Base-by-base conservation (phyloP, 2,888 invertebrate genomes). In the Plagodis dolabraria region DNA sequence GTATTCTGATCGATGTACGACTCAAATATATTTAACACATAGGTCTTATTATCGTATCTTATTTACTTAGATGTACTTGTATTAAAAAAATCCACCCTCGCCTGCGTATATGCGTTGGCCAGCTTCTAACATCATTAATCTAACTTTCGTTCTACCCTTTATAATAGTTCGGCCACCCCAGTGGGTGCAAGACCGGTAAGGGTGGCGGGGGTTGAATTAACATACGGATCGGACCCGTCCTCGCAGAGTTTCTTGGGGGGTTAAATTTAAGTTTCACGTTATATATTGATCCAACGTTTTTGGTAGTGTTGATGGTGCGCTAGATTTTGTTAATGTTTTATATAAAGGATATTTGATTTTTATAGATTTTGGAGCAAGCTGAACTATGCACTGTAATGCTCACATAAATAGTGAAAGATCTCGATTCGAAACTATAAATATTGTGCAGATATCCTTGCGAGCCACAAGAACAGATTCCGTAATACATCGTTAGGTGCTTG, bases 121-220 rank as follows among this genome's bases (percentile, higher is more conserved):
- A 90, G 91, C 87, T 93, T 83, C 92, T 92, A 93, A 93, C 93
- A 93, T 93, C 93, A 93, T 93, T 92, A 93, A 93, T 93, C 93
- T 93, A 92, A 92, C 92, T 92, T 92, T 92, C 91, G 89, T 87
- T 90, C 92, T 92, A 91, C 92, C 92, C 92, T 92, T 92, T 92
- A 92, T 91, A 92, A 93, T 93, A 93, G 93, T 93, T 93, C 88
- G 89, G 87, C 82, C 85, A 81, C 85, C 80, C 85, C 88, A 86
- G 76, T 75, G 74, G 68, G 75, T 71, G 77, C 72, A 75, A 71
- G 74, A 76, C 77, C 75, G 79, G 71, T 63, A 57, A 64, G 70
- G 67, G 72, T 72, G 72, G 75, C 72, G 65, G 72, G 76, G 75
- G 70, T 73, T 80, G 80, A 85, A 92, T 92, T 92, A 92, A 90